Evolutionary conservation across 2,888 invertebrate species (phyloP), one percentile per base, ranked within the genome.

Genomic region (Tribolium freemani): DNA sequence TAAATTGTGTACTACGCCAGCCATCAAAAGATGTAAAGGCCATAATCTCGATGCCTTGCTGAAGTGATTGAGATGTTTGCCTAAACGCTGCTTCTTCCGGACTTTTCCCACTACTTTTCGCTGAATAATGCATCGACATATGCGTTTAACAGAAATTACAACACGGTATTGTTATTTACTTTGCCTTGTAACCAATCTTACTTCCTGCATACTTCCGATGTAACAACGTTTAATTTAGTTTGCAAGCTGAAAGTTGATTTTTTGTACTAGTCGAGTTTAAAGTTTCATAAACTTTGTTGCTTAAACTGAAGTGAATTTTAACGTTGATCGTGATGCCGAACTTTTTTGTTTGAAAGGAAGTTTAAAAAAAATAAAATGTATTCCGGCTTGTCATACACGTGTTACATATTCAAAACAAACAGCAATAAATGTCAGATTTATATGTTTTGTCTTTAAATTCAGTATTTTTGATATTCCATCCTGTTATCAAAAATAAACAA

Each of bases 1-100:
- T 83, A 83, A 79, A 83, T 83, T 82, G 82, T 79, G 81, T 81
- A 79, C 78, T 77, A 76, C 77, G 75, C 72, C 72, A 71, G 64
- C 78, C 77, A 80, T 82, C 80, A 80, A 79, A 80, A 80, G 77
- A 79, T 76, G 77, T 77, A 79, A 80, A 78, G 77, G 77, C 77
- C 73, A 76, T 61, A 69, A 69, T 57, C 69, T 60, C 56, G 56
- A 63, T 69, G 60, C 57, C 57, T 58, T 68, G 64, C 53, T 56
- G 75, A 71, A 74, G 75, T 76, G 76, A 78, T 78, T 76, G 76
- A 75, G 77, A 75, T 75, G 75, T 74, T 75, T 73, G 69, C 69
- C 45, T 61, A 71, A 71, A 68, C 57, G 44, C 31, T 10, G 53
- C 30, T 63, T 57, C 53, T 38, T 68, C 21, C 30, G 31, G 11